Evolutionary conservation across 2,888 invertebrate species (phyloP), one percentile per base, ranked within the genome.

Genomic region (Trilocha varians): DNA sequence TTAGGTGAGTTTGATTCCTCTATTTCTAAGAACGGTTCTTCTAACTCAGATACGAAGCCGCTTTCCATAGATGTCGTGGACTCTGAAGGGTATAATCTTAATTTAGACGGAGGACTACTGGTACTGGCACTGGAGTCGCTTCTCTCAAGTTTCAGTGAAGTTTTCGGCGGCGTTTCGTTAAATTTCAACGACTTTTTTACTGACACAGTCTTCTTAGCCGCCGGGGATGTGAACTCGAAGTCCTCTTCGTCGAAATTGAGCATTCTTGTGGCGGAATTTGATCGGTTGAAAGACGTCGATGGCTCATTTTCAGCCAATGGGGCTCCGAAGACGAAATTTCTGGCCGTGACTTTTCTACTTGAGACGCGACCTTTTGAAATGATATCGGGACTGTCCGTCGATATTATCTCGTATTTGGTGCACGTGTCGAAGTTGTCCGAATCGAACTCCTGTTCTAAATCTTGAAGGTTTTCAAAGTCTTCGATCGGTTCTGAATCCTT

Each of bases 351-450:
- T 44, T 83, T 84, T 13, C 79, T 65, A 0, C 69, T 59, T 0
- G 72, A 58, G 0, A 59, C 38, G 0, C 84, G 47, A 0, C 85
- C 84, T 34, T 73, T 58, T 0, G 84, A 84, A 11, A 85, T 84
- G 0, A 87, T 84, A 32, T 87, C 65, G 0, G 87, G 87, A 36
- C 85, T 85, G 37, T 87, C 87, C 0, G 87, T 87, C 0, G 85
- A 85, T 9, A 87, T 84, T 0, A 87, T 86, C 49, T 87, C 87
- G 36, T 87, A 87, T 47, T 86, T 86, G 0, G 76, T 74, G 55
- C 86, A 82, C 2, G 74, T 65, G 5, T 83, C 82, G 25, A 82
- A 82, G 44, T 76, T 77, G 5, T 79, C 78, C 0, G 68, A 62
- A 0, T 80, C 79, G 3, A 85, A 83, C 44, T 84, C 84, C n/a